Evolutionary conservation across 2,888 invertebrate genomes (phyloP), one percentile per base, ranked within the genome.

Genomic region (Lepidochitona cinerea): DNA sequence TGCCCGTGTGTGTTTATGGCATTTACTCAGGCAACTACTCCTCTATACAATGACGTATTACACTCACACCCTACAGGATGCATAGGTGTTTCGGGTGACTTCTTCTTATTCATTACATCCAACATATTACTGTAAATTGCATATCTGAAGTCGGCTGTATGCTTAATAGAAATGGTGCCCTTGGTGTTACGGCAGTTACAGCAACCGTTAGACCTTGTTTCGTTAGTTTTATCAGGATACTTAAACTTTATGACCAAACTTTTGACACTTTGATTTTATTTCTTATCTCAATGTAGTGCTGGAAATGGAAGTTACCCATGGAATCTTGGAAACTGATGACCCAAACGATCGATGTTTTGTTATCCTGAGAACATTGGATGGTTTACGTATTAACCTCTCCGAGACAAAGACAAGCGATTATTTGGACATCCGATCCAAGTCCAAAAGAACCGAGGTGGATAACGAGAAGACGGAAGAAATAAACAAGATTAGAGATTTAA

Each of bases 281-380:
- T 14, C 49, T 14, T 26, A 12, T 49, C 41, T 29, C 54, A 54
- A 75, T 74, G 5, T 75, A 88, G 88, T 86, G 37, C 67, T 85
- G 0, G 85, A 85, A n/a, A 52, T 76, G 37, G 87, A 88, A 69
- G 73, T 88, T 6, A 80, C 82, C 2, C 77, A 79, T 0, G 82
- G 83, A 7, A 36, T 87, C 14, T 59, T 80, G 6, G 78, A 81
- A 23, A 74, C 74, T 0, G 82, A 83, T 26, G 69, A 52, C 23
- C 26, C 72, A 29, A 65, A 74, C 23, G 76, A 81, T 41, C 81
- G 83, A 41, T 82, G 81, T 64, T 41, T 85, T 37, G 84, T 85
- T 71, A 68, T 87, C 32, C 74, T 80, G 35, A 78, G 89, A 1
- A 81, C 79, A 29, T 79, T 89, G 23, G 75, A 78, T 6, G 82